Evolutionary conservation across 2,888 invertebrate species (phyloP).

Genomic region (Perizoma flavofasciatum): DNA sequence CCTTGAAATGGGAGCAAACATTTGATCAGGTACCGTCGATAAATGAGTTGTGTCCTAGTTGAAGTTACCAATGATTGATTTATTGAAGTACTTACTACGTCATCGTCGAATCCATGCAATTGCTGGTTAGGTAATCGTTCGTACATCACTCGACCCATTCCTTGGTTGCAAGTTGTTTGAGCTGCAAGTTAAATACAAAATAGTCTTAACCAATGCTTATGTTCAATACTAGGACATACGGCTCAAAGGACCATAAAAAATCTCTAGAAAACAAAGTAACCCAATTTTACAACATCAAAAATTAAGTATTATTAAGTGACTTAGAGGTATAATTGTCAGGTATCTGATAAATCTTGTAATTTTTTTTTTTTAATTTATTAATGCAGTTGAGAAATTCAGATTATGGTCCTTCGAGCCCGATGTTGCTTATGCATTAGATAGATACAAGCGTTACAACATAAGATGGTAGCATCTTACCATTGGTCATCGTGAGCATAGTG

Average conservation of each 20-base stretch:
- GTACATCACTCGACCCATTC: constrained; percentile 93
- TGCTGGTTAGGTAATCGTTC: constrained; percentile 95
- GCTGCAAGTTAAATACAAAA: constrained; percentile 75
- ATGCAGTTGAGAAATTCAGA: background rate
- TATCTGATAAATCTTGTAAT: too few species aligned
- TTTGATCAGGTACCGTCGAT: constrained; percentile 15
- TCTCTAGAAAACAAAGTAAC: too few species aligned
- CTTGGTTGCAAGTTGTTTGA: constrained; percentile 96
- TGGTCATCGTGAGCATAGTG: constrained; percentile 92
- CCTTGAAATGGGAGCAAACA: constrained; percentile 25
- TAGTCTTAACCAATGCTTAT: too few species aligned
- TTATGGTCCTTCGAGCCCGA: constrained; percentile 10
- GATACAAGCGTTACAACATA: too few species aligned
- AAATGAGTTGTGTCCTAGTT: constrained; percentile 25
- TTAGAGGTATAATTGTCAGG: too few species aligned
- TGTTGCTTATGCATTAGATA: background rate
- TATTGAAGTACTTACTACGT: constrained; percentile 85
- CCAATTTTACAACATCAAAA: too few species aligned
- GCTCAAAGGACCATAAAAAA: too few species aligned
- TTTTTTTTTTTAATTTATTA: background rate
- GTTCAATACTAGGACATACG: too few species aligned
- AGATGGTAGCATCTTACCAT: constrained; percentile 79
- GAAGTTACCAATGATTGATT: background rate
- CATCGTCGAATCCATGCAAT: constrained; percentile 94
- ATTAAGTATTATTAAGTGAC: too few species aligned